phyloP scores from a whole-genome alignment of 2,797 vertebrate species.

The Notoglanidium macrostoma region DNA sequence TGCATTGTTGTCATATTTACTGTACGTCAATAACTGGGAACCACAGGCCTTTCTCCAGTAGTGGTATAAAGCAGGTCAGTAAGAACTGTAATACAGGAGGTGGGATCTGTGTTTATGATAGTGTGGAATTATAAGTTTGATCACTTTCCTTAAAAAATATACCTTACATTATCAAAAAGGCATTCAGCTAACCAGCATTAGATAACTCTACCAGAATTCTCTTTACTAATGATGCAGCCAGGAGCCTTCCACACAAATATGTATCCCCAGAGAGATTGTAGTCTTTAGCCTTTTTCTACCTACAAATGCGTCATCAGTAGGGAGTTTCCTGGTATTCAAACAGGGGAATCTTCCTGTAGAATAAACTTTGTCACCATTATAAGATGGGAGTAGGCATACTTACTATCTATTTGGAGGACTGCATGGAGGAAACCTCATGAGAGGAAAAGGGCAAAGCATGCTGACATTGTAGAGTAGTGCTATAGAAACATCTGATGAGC shows the following conservation, averaged over 20 bases:
- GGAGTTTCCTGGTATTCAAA: background rate
- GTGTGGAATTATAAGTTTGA: background rate
- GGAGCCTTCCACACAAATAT: background rate
- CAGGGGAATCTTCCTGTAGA: background rate
- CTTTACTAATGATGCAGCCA: background rate
- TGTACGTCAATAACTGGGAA: background rate
- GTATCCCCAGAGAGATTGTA: background rate
- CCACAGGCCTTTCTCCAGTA: background rate
- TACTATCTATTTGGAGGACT: background rate
- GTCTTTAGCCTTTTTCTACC: background rate
- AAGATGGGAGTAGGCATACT: background rate
- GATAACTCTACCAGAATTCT: background rate
- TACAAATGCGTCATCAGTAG: background rate
- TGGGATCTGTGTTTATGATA: background rate
- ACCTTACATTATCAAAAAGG: background rate
- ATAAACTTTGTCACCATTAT: background rate
- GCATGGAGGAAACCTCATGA: background rate
- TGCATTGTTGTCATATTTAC: background rate
- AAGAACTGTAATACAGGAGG: background rate
- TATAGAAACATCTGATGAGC: background rate
- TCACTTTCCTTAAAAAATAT: background rate
- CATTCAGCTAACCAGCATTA: background rate
- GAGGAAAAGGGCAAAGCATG: background rate
- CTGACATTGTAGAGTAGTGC: background rate
- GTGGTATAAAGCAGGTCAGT: background rate